These are phyloP conservation scores for human (Homo sapiens) DNA, from an alignment of 2,113 vertebrate genomes.

Conservation along the genomic window GRCh38 chr3:195274501-195275000, in stretches of 20 bases:
- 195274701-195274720: not conserved
- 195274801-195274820: constrained; percentile 82
- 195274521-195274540: not conserved
- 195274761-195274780: constrained; percentile 75
- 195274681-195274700: not conserved
- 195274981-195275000: constrained; percentile 65
- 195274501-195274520: not conserved
- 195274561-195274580: constrained; percentile 26
- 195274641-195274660: not conserved
- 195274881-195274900: constrained; percentile 55
- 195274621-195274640: accelerated
- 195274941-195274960: constrained; percentile 68
- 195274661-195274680: not conserved
- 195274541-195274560: not conserved
- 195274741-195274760: constrained; percentile 37
- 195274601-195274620: not conserved
- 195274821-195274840: constrained; percentile 81
- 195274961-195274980: constrained; percentile 59
- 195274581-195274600: not conserved
- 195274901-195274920: constrained; percentile 72
- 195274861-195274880: constrained; percentile 68
- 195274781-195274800: constrained; percentile 81
- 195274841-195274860: constrained; percentile 60
- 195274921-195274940: constrained; percentile 52
- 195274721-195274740: constrained; percentile 46